phyloP scores from a whole-genome alignment of 2,888 invertebrate species.

The Sacculina carcini region DNA sequence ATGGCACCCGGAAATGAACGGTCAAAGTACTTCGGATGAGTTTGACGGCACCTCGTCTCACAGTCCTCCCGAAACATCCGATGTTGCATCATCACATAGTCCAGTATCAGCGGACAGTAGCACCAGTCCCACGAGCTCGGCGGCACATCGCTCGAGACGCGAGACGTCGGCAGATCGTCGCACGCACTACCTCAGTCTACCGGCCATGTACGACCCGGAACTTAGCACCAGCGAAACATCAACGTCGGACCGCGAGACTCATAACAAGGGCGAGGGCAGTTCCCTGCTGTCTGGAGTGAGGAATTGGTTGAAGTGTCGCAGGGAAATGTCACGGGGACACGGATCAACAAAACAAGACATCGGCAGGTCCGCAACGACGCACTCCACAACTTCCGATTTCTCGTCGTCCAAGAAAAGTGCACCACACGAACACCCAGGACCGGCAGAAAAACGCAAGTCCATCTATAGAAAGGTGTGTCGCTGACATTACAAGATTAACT shows the following conservation, averaged over 20 bases:
- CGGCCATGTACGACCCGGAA: background rate
- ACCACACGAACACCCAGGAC: background rate
- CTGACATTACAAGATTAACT: background rate
- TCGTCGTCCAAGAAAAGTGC: background rate
- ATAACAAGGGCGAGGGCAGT: background rate
- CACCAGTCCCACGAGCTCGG: no score
- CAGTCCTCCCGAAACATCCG: no score
- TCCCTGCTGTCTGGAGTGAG: background rate
- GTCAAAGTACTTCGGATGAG: no score
- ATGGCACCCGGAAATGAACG: no score
- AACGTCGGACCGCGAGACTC: background rate
- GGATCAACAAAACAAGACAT: background rate
- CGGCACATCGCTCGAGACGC: background rate
- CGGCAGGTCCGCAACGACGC: background rate
- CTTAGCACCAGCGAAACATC: no score
- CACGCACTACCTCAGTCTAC: background rate
- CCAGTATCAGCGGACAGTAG: no score
- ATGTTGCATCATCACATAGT: no score
- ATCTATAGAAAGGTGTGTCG: slow-evolving; percentile 8
- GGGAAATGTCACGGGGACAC: background rate
- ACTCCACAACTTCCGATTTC: background rate
- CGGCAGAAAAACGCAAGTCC: slow-evolving; percentile 5
- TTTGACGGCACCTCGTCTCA: no score
- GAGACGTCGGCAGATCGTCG: background rate
- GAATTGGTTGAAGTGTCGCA: background rate